phyloP scores from a whole-genome alignment of 2,113 vertebrate genomes.

The Malaclemys terrapin region DNA sequence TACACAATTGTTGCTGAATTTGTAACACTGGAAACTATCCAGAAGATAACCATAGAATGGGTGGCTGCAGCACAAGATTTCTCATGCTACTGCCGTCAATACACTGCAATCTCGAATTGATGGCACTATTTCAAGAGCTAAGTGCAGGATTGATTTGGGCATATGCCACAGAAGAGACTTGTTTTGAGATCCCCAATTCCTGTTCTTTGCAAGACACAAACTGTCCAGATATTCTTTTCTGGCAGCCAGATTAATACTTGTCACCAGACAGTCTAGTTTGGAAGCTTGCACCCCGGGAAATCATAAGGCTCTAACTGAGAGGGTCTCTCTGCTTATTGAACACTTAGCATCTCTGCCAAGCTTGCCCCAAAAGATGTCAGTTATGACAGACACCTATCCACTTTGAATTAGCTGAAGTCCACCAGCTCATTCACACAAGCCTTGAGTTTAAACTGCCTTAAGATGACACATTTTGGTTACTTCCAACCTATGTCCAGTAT shows the following conservation, averaged over 20 bases:
- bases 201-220: rapidly evolving
- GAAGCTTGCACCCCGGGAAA: not conserved
- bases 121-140: not conserved
- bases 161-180: not conserved
- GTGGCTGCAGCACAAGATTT: not conserved
- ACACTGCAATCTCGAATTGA: not conserved
- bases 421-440: not conserved
- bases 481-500: not conserved
- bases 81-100: no score
- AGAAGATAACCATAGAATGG: rapidly evolving
- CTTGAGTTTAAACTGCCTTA: rapidly evolving
- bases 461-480: not conserved
- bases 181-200: not conserved
- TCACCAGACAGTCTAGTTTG: rapidly evolving
- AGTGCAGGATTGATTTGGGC: not conserved
- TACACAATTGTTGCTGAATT: not conserved
- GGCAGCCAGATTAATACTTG: not conserved
- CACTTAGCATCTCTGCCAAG: not conserved
- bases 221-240: not conserved
- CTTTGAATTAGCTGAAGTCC: not conserved
- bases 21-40: not conserved
- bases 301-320: not conserved
- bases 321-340: not conserved
- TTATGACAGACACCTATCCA: not conserved
- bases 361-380: not conserved